These are phyloP conservation scores for Eospalax fontanierii DNA, from an alignment of 2,797 vertebrate genomes.

Conservation along the genomic window DNA sequence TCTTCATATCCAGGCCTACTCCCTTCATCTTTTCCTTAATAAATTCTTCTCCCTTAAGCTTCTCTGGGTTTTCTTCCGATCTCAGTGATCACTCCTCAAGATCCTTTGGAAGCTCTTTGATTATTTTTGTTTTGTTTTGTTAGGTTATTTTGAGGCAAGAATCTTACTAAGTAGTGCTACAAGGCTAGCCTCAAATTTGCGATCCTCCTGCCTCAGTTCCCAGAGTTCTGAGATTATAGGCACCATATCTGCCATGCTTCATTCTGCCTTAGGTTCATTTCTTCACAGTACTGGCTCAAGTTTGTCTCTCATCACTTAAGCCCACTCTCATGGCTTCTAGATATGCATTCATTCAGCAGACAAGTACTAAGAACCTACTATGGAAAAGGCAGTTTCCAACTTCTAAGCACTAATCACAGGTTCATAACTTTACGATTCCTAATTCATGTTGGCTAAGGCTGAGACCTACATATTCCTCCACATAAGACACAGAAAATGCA, in stretches of 20 bases:
- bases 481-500: not conserved
- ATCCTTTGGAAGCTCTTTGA: not conserved
- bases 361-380: not conserved
- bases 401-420: not conserved
- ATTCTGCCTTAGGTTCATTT: not conserved
- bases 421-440: not conserved
- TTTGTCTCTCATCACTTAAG: not conserved
- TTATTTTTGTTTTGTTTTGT: not conserved
- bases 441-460: not conserved
- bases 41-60: too few relatives aligned
- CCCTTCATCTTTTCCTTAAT: not conserved
- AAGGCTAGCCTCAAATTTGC: not conserved
- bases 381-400: not conserved
- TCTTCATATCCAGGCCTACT: not conserved
- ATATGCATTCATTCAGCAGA: not conserved
- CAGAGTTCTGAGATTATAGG: not conserved
- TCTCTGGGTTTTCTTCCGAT: not conserved
- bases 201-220: not conserved
- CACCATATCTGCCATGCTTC: not conserved
- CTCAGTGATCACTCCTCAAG: not conserved
- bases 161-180: not conserved
- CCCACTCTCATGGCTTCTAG: not conserved
- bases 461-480: not conserved
- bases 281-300: not conserved
- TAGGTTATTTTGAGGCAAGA: not conserved